Conservation (phyloP, 2,888 invertebrate genomes). For the Fragum sueziense region DNA sequence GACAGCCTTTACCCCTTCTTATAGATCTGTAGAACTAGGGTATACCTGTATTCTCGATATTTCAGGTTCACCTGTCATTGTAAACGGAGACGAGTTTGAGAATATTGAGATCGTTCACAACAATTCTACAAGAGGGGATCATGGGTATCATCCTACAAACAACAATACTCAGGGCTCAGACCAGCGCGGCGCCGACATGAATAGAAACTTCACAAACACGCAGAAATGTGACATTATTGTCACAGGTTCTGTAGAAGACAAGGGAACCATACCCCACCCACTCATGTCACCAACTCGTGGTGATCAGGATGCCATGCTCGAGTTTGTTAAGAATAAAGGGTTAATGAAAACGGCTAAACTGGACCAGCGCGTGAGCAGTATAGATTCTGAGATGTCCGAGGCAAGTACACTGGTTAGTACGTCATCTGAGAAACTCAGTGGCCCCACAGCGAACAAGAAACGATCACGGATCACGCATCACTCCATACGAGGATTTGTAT, state of each 20-base stretch:
- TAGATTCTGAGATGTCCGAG: slow-evolving; percentile 93
- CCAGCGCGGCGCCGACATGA: slow-evolving; percentile 57
- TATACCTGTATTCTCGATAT: too few relatives aligned
- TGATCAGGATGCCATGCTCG: slow-evolving; percentile 94
- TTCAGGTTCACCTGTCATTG: slow-evolving; percentile 81
- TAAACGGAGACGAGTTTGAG: slow-evolving; percentile 82
- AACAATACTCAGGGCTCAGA: slow-evolving; percentile 30
- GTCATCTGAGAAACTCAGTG: slow-evolving; percentile 71
- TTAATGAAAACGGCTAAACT: slow-evolving; percentile 84
- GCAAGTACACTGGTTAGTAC: slow-evolving; percentile 83
- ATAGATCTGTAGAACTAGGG: not conserved
- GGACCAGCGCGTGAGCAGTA: slow-evolving; percentile 88
- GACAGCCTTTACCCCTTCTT: too few relatives aligned
- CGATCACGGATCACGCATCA: slow-evolving; percentile 85
- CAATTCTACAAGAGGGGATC: slow-evolving; percentile 27
- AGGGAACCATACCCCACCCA: slow-evolving; percentile 75
- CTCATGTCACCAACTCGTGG: slow-evolving; percentile 42
- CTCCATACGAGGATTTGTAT: slow-evolving; percentile 91
- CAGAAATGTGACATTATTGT: slow-evolving; percentile 76
- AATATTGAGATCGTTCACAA: slow-evolving; percentile 77
- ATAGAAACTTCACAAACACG: slow-evolving; percentile 60
- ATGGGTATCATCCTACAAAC: slow-evolving; percentile 22
- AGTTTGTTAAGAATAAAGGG: slow-evolving; percentile 95
- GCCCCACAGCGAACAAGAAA: slow-evolving; percentile 62
- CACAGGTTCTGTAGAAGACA: slow-evolving; percentile 63